phyloP scores from a whole-genome alignment of 2,888 invertebrate species.

The Epinotia bilunana region DNA sequence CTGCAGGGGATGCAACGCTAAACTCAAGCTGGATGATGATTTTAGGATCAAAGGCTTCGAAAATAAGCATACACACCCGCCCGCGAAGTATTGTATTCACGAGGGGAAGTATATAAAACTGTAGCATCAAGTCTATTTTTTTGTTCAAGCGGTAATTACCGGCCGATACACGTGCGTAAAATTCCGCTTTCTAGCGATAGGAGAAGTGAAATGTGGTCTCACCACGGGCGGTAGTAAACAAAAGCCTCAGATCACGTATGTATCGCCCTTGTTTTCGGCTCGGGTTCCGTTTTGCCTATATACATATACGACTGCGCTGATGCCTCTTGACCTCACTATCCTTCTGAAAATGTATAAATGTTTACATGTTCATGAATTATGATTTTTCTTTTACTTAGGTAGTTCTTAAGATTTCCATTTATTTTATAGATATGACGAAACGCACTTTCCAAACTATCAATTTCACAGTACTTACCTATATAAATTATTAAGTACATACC shows the following conservation, averaged over 20 bases:
- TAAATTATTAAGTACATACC: too few relatives aligned
- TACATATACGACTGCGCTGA: background rate
- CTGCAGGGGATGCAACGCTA: constrained; percentile 73
- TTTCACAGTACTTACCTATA: background rate
- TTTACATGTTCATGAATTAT: background rate
- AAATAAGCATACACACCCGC: constrained; percentile 68
- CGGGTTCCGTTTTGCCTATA: too few relatives aligned
- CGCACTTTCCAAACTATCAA: background rate
- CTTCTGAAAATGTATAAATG: background rate
- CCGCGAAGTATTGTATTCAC: constrained; percentile 67
- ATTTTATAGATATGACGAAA: background rate
- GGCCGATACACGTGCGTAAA: too few relatives aligned
- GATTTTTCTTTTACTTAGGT: background rate
- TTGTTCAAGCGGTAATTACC: too few relatives aligned
- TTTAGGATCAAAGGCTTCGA: constrained; percentile 62
- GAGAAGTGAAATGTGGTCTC: too few relatives aligned
- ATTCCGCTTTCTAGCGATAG: too few relatives aligned
- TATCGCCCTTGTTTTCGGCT: too few relatives aligned
- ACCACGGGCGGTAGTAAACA: too few relatives aligned
- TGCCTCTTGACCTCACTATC: background rate
- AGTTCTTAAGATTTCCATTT: background rate
- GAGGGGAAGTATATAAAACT: constrained; percentile 69
- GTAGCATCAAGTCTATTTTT: constrained; percentile 43
- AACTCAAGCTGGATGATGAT: constrained; percentile 66
- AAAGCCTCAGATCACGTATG: too few relatives aligned